Evolutionary conservation across 2,113 vertebrate genomes (phyloP), one percentile per base, ranked within the genome.

Genomic region (Odontesthes bonariensis): DNA sequence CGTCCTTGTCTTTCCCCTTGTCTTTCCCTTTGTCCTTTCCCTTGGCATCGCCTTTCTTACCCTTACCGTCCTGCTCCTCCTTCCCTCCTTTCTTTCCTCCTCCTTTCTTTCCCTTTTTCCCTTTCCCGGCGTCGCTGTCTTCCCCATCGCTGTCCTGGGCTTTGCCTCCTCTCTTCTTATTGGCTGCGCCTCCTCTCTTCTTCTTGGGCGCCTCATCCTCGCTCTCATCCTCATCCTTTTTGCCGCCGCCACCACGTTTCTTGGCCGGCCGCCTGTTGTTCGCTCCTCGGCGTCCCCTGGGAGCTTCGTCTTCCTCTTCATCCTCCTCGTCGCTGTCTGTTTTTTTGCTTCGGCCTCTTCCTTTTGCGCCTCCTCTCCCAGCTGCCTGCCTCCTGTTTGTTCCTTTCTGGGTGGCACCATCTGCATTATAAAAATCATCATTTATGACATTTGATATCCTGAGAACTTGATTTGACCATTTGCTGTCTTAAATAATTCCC

Each of bases 291-390:
- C 65, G 85, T 31, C 82, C 46, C 85, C 68, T 81, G 8, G 83
- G 91, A 53, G 94, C 87, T 52, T 95, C 81, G 8, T 91, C 69
- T 56, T 84, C 86, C 20, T 92, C 88, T 8, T 92, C 92, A 1
- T 95, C 93, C 19, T 94, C 96, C 86, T 92, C 92, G 0, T 93
- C 91, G 1, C 80, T 82, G 20, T 75, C 86, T 2, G 69, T 9
- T 27, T 92, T 93, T 46, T 86, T 93, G 27, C 89, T 88, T 20
- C 82, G 70, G 7, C 86, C 81, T 67, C 79, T 69, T 51, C 82
- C 86, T 58, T 31, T 89, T 9, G 80, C 75, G 0, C 74, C 84
- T 71, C 85, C 79, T 84, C 90, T 86, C 20, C 89, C 91, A 1
- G 59, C 89, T 10, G 75, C 86, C 49, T 81, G 68, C 62, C 85